phyloP scores from a whole-genome alignment of 1,140 invertebrate species.

The Nixonia krombeini region DNA sequence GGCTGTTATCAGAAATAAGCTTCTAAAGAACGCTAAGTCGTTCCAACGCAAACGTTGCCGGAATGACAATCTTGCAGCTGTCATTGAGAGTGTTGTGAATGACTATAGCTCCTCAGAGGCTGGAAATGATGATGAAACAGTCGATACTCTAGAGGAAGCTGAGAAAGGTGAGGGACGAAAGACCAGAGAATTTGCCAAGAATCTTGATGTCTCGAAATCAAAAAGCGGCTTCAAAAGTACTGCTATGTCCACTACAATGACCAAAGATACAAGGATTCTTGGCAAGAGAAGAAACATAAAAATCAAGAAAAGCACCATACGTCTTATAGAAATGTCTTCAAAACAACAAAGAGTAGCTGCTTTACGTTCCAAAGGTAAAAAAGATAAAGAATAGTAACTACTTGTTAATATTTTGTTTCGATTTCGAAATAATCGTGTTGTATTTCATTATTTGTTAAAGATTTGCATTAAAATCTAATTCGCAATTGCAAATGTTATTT shows the following conservation, averaged over 20 bases:
- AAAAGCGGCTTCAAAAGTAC: constrained; percentile 14
- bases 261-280: constrained; percentile 46
- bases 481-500: no score
- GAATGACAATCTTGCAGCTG: constrained; percentile 55
- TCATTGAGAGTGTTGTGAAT: constrained; percentile 56
- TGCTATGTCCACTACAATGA: constrained; percentile 26
- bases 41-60: constrained; percentile 61
- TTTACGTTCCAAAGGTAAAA: constrained; percentile 24
- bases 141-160: constrained; percentile 2
- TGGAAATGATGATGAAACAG: constrained; percentile 6
- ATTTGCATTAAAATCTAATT: no score
- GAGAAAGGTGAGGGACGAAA: background rate
- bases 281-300: constrained; percentile 58
- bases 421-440: no score
- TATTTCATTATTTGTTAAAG: no score
- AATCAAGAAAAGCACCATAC: constrained; percentile 22
- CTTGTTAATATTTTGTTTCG: no score
- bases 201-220: constrained; percentile 5
- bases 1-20: constrained; percentile 59
- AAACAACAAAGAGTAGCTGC: constrained; percentile 17
- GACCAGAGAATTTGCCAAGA: constrained; percentile 19
- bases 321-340: background rate
- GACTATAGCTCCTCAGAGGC: constrained; percentile 19
- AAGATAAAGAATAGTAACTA: no score
- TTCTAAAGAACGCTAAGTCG: constrained; percentile 66